Evolutionary conservation across 2,113 vertebrate genomes (phyloP).

Genomic region (Podilymbus podiceps): DNA sequence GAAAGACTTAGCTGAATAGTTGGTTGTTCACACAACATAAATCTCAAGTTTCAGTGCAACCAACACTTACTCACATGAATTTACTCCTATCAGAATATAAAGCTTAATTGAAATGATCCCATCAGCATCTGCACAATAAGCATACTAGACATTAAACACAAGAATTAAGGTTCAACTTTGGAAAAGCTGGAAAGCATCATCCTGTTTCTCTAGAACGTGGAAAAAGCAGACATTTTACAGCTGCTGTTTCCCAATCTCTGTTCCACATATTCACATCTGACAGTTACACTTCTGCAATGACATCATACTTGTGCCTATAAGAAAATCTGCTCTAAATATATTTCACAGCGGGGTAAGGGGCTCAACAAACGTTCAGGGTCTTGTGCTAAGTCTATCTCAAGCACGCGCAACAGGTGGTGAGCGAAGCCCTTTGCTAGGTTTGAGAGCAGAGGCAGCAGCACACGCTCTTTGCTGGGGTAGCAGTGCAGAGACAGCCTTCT

Average conservation of each 20-base stretch:
- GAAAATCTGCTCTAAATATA: neutral
- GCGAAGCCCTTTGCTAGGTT: neutral
- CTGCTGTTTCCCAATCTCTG: neutral
- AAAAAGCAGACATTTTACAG: neutral
- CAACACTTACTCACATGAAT: neutral
- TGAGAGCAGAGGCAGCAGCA: accelerated
- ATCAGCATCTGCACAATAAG: neutral
- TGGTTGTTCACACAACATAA: neutral
- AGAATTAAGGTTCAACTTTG: neutral
- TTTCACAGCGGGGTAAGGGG: neutral
- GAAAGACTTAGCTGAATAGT: neutral
- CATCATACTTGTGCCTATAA: neutral
- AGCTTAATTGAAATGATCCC: neutral
- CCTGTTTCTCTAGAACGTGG: neutral
- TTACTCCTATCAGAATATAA: neutral
- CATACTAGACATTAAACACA: neutral
- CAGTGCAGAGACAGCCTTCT: neutral
- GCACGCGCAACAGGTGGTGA: neutral
- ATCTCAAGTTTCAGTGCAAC: neutral
- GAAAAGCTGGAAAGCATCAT: neutral
- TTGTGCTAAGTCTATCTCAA: neutral
- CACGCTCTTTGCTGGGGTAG: neutral
- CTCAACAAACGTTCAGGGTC: neutral
- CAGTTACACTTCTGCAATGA: neutral
- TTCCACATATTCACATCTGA: neutral